phyloP scores from a whole-genome alignment of 2,888 invertebrate species.

The Oscheius myriophilus region DNA sequence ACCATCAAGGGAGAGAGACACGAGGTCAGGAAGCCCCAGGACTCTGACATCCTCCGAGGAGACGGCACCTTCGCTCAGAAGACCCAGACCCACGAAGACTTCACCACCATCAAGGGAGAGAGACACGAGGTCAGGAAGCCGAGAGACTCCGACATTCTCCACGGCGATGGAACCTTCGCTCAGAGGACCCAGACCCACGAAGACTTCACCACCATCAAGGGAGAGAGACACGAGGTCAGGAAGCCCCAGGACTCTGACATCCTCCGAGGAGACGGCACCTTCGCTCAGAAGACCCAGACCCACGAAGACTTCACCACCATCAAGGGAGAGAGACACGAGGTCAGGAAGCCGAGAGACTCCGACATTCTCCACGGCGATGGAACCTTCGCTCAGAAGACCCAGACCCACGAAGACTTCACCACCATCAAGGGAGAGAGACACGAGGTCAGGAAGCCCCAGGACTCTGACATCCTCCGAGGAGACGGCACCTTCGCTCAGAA shows the following conservation, averaged over 20 bases:
- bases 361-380: slow-evolving; percentile 14
- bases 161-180: slow-evolving; percentile 10
- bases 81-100: slow-evolving; percentile 16
- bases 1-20: slow-evolving; percentile 5
- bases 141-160: slow-evolving; percentile 9
- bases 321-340: slow-evolving; percentile 6
- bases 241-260: slow-evolving; percentile 17
- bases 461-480: slow-evolving; percentile 6
- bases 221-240: slow-evolving; percentile 6
- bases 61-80: slow-evolving; percentile 6
- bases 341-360: slow-evolving; percentile 4
- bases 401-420: slow-evolving; percentile 11
- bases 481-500: slow-evolving; percentile 8
- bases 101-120: neutral
- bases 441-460: slow-evolving; percentile 12
- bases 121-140: slow-evolving; percentile 6
- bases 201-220: slow-evolving; percentile 3
- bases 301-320: slow-evolving; percentile 6
- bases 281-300: slow-evolving; percentile 6
- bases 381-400: slow-evolving; percentile 4
- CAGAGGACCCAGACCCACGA: slow-evolving; percentile 11
- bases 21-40: slow-evolving; percentile 7
- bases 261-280: slow-evolving; percentile 15
- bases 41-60: slow-evolving; percentile 6
- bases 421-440: slow-evolving; percentile 3